phyloP scores from a whole-genome alignment of 2,113 vertebrate genomes.

The Melanerpes formicivorus region DNA sequence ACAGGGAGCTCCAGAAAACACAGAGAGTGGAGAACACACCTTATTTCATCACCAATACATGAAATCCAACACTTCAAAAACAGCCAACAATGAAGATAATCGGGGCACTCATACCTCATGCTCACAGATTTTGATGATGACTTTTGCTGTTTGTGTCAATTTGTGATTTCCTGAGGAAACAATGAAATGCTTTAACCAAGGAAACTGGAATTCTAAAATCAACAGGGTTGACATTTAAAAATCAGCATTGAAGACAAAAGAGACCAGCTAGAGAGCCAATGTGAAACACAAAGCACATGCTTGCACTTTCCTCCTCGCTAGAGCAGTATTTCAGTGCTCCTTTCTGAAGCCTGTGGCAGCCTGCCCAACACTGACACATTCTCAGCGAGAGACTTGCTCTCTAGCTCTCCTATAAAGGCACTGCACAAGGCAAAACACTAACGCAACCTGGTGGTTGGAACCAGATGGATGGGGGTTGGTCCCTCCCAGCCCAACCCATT shows the following conservation, averaged over 20 bases:
- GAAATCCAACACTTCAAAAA: background rate
- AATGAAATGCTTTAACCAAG: conserved; percentile 52
- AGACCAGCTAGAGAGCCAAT: background rate
- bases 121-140: conserved; percentile 99
- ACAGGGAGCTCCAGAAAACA: background rate
- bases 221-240: background rate
- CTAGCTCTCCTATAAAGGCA: background rate
- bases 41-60: background rate
- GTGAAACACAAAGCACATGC: background rate
- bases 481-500: background rate
- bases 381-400: background rate
- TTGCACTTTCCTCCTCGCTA: background rate
- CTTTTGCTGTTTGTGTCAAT: conserved; percentile 96
- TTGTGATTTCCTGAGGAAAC: conserved; percentile 92
- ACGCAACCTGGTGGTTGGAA: background rate
- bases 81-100: background rate
- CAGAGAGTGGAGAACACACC: background rate
- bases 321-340: background rate
- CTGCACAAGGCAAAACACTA: background rate
- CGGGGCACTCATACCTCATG: conserved; percentile 86
- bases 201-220: background rate
- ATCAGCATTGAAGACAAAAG: background rate
- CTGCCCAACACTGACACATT: background rate
- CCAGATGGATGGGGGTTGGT: background rate
- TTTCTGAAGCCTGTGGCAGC: background rate